These are phyloP conservation scores for Halcyon badia DNA, from an alignment of 2,797 vertebrate genomes.

Conservation along the genomic window DNA sequence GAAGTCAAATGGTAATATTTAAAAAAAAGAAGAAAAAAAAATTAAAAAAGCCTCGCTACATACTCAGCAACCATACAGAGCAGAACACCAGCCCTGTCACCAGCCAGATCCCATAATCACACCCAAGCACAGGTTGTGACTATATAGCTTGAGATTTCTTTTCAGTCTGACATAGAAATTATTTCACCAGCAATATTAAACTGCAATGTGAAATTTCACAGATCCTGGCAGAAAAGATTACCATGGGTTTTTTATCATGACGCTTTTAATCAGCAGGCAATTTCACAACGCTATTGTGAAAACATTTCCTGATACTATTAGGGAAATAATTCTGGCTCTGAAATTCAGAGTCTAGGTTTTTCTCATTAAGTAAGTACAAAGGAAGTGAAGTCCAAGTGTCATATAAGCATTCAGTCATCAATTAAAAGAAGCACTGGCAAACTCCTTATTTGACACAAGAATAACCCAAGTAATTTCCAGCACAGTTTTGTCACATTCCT, in stretches of 20 bases:
- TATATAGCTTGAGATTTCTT: neutral
- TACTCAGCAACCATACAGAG: neutral
- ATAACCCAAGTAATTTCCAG: neutral
- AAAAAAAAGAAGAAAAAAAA: neutral
- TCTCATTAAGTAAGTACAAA: neutral
- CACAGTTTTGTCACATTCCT: neutral
- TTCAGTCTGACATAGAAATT: neutral
- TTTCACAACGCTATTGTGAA: neutral
- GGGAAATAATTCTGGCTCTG: neutral
- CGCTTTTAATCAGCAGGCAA: neutral
- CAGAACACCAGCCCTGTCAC: neutral
- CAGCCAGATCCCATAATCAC: accelerated
- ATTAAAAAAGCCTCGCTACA: neutral
- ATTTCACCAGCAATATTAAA: neutral
- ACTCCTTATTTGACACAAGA: neutral
- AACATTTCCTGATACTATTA: neutral
- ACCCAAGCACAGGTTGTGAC: neutral
- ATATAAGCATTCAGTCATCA: neutral
- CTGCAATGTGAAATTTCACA: neutral
- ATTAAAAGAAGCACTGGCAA: neutral
- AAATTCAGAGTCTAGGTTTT: neutral
- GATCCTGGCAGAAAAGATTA: neutral
- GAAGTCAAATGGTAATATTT: neutral
- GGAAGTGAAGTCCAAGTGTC: neutral
- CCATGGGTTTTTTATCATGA: neutral